Evolutionary conservation across 2,888 invertebrate species (phyloP).

Genomic region (Epinotia nisella): DNA sequence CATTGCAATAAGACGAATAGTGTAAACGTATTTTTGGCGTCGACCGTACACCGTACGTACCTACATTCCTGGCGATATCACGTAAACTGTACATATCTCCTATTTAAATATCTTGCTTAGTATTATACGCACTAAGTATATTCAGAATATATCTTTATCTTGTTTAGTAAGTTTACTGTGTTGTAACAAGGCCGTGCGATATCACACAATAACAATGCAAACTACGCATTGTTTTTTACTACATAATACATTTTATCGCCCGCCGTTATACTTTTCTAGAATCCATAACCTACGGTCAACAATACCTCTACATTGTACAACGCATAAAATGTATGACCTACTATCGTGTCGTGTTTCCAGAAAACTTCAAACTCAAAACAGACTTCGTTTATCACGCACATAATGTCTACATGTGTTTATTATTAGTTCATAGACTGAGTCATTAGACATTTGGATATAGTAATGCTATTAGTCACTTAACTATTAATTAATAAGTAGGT

Average conservation of each 20-base stretch:
- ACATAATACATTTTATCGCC: constrained; percentile 8
- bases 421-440: constrained; percentile 19
- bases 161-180: constrained; percentile 24
- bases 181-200: constrained; percentile 20
- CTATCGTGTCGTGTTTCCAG: background rate
- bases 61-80: too few relatives aligned
- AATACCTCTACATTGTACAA: background rate
- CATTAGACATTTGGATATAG: constrained; percentile 12
- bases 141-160: constrained; percentile 22
- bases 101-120: background rate
- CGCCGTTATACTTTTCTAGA: constrained; percentile 15
- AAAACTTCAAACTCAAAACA: constrained; percentile 8
- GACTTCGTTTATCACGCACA: background rate
- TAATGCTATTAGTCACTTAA: constrained; percentile 16
- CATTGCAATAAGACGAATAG: too few relatives aligned
- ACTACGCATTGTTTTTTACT: constrained; percentile 33
- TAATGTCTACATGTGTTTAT: constrained; percentile 1
- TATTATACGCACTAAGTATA: constrained; percentile 1
- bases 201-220: constrained; percentile 26
- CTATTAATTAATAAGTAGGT: constrained; percentile 11
- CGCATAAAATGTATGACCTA: constrained; percentile 10
- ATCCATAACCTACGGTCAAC: constrained; percentile 15
- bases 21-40: too few relatives aligned
- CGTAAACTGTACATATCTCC: background rate
- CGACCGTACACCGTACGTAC: too few relatives aligned